phyloP scores from a whole-genome alignment of 2,113 vertebrate genomes.

The Solea solea region DNA sequence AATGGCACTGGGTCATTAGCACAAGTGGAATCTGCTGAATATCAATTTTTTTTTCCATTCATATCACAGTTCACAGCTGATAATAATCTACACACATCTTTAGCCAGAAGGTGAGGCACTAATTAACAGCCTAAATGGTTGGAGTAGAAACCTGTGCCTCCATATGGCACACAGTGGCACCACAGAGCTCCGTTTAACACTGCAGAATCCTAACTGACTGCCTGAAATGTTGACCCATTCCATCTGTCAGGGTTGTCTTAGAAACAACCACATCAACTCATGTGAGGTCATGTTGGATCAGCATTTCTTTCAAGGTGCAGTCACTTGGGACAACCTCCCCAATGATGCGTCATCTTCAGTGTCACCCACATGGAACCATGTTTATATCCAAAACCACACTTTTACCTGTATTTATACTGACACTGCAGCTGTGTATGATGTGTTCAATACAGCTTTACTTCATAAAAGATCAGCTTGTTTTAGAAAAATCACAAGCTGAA shows the following conservation, averaged over 20 bases:
- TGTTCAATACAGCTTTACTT: too few relatives aligned
- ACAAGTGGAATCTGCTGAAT: neutral
- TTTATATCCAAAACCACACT: neutral
- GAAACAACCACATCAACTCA: neutral
- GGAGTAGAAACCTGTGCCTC: slow-evolving; percentile 20
- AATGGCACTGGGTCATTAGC: slow-evolving; percentile 52
- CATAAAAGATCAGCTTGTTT: too few relatives aligned
- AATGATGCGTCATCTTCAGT: neutral
- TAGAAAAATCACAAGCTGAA: too few relatives aligned
- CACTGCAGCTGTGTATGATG: too few relatives aligned
- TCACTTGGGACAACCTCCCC: neutral
- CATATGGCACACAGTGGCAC: slow-evolving; percentile 33
- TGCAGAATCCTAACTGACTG: slow-evolving; percentile 1
- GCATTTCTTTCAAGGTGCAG: neutral
- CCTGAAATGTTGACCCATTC: neutral
- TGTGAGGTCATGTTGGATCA: neutral
- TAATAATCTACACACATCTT: neutral
- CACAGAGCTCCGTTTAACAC: slow-evolving; percentile 21
- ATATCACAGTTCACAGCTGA: neutral
- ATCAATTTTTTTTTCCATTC: too few relatives aligned
- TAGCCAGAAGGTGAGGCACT: slow-evolving; percentile 10
- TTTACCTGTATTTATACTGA: too few relatives aligned
- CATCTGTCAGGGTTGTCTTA: slow-evolving; percentile 25
- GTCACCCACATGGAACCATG: neutral
- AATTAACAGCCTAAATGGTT: slow-evolving; percentile 25